These are phyloP conservation scores for Phalacrocorax carbo DNA, from an alignment of 2,113 vertebrate genomes.

Conservation along the genomic window DNA sequence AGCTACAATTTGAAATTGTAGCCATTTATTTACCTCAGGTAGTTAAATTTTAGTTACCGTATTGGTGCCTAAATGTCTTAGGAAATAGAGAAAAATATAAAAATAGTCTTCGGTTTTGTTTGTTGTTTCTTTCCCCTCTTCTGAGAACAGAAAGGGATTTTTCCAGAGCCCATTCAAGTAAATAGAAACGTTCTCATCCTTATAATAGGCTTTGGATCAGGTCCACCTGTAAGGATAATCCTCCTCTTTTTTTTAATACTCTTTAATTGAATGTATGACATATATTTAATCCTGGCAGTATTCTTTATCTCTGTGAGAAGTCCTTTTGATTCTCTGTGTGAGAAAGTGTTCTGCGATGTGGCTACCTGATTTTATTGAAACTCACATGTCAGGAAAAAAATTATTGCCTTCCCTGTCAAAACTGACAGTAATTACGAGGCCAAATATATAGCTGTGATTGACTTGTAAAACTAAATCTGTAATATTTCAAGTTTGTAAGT, in stretches of 20 bases:
- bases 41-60: background rate
- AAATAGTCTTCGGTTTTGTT: background rate
- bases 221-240: background rate
- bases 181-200: background rate
- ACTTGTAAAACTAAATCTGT: conserved; percentile 52
- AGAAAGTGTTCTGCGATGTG: conserved; percentile 39
- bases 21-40: background rate
- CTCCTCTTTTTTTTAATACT: background rate
- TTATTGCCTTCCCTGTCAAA: conserved; percentile 42
- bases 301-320: conserved; percentile 42
- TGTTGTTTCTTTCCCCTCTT: background rate
- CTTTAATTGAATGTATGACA: conserved; percentile 20
- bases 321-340: conserved; percentile 47
- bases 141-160: background rate
- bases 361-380: conserved; percentile 57
- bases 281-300: conserved; percentile 19
- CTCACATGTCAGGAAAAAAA: conserved; percentile 21
- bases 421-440: conserved; percentile 51
- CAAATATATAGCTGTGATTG: conserved; percentile 59
- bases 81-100: background rate
- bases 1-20: background rate
- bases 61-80: background rate
- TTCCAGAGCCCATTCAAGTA: background rate
- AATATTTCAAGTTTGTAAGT: conserved; percentile 51
- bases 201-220: background rate